phyloP scores from a whole-genome alignment of 2,113 vertebrate species.

The Alethe castanea region DNA sequence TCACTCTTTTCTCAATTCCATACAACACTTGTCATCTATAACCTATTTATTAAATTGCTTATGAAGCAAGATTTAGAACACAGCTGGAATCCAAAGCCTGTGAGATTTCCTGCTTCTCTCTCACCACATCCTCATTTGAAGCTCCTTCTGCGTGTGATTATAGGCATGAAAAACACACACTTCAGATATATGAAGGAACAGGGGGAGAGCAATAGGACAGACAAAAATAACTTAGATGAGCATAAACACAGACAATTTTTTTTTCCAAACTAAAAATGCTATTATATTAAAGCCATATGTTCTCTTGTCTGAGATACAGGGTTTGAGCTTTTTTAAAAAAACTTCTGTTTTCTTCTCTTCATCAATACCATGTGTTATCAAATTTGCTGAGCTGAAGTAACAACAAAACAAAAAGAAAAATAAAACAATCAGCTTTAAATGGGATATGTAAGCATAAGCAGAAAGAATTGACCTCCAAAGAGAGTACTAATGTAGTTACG shows the following conservation, averaged over 20 bases:
- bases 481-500: background rate
- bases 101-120: slow-evolving; percentile 7
- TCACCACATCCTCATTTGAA: slow-evolving; percentile 45
- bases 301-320: background rate
- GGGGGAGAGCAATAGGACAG: background rate
- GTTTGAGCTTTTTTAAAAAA: background rate
- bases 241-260: background rate
- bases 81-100: background rate
- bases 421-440: background rate
- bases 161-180: background rate
- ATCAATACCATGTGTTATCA: background rate
- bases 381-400: background rate
- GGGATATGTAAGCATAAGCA: background rate
- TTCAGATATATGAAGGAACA: background rate
- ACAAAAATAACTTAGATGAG: slow-evolving; percentile 5
- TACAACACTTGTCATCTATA: background rate
- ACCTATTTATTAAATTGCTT: slow-evolving; percentile 7
- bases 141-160: slow-evolving; percentile 21
- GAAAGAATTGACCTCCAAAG: background rate
- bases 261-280: background rate
- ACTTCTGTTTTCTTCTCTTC: background rate
- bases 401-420: background rate
- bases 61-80: slow-evolving; percentile 9
- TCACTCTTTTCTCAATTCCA: background rate
- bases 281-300: background rate